Evolutionary conservation across 1,140 invertebrate genomes (phyloP).

Genomic region (Agraylea sexmaculata): DNA sequence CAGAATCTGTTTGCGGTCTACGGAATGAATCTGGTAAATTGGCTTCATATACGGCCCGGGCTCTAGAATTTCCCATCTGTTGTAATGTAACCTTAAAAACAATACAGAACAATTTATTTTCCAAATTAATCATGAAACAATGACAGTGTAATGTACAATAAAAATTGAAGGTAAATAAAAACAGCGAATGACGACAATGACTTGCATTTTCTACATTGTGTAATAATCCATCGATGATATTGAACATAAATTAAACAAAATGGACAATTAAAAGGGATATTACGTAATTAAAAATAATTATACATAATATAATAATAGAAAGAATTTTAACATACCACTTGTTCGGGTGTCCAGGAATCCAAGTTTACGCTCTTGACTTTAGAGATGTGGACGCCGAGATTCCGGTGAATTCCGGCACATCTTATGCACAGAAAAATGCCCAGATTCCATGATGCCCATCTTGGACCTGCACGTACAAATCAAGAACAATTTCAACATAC

Average conservation of each 20-base stretch:
- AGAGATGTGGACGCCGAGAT: slow-evolving; percentile 93
- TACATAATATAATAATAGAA: too few species aligned
- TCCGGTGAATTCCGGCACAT: slow-evolving; percentile 95
- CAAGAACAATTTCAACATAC: neutral
- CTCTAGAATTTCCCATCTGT: slow-evolving; percentile 96
- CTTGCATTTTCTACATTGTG: too few species aligned
- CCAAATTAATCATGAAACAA: too few species aligned
- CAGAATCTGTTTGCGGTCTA: slow-evolving; percentile 87
- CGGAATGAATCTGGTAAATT: slow-evolving; percentile 91
- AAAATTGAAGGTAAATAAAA: too few species aligned
- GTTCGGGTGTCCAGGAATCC: slow-evolving; percentile 96
- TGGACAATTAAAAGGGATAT: too few species aligned
- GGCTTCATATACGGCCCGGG: slow-evolving; percentile 93
- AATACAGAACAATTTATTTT: too few species aligned
- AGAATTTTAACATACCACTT: slow-evolving; percentile 56
- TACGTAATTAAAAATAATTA: too few species aligned
- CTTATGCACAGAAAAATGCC: slow-evolving; percentile 97
- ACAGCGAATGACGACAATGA: too few species aligned
- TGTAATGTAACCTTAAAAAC: slow-evolving; percentile 59
- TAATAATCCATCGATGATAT: too few species aligned
- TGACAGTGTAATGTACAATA: too few species aligned
- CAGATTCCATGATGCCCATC: slow-evolving; percentile 98
- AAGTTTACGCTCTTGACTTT: slow-evolving; percentile 96
- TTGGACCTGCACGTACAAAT: slow-evolving; percentile 58
- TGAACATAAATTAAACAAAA: too few species aligned